A percentile compares a stretch with the other conserved stretches of the same genome.
These are phyloP conservation scores for Eupithecia inturbata DNA, from an alignment of 2,888 invertebrate species.

Conservation along the genomic window DNA sequence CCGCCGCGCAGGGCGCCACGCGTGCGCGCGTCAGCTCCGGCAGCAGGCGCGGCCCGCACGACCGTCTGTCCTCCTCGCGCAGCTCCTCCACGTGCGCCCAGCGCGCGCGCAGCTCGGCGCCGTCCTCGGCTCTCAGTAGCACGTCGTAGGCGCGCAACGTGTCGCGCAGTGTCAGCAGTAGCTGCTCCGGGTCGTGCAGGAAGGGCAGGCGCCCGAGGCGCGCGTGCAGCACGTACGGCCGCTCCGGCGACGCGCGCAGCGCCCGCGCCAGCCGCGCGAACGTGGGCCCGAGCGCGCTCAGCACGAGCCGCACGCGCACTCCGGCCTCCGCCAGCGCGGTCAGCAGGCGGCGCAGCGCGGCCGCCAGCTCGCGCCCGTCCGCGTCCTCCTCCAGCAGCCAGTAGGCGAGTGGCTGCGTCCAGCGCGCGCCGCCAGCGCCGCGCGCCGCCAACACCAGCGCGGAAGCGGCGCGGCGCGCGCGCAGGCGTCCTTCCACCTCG, in stretches of 20 bases:
- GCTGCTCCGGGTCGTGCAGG: conserved; percentile 37
- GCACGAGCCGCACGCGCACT: conserved; percentile 21
- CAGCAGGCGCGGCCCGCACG: neutral
- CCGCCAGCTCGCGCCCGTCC: conserved; percentile 18
- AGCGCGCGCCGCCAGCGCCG: conserved; percentile 13
- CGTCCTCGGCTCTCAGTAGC: conserved; percentile 20
- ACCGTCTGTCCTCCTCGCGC: neutral
- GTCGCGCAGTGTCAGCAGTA: conserved; percentile 29
- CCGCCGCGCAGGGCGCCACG: neutral
- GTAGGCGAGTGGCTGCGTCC: conserved; percentile 36
- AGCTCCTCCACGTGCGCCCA: conserved; percentile 4
- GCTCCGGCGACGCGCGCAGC: conserved; percentile 22
- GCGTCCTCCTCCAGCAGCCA: conserved; percentile 26
- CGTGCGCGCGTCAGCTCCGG: conserved; percentile 10
- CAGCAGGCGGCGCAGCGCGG: conserved; percentile 14
- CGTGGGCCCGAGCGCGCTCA: conserved; percentile 29
- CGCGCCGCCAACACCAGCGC: conserved; percentile 29
- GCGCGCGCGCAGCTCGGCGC: conserved; percentile 10
- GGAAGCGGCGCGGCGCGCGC: conserved; percentile 22
- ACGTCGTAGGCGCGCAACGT: conserved; percentile 32
- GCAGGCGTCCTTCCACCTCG: conserved; percentile 25
- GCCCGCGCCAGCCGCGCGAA: conserved; percentile 24
- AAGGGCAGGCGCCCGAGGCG: conserved; percentile 25
- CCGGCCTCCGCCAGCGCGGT: neutral
- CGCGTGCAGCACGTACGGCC: conserved; percentile 16